Evolutionary conservation across 2,888 invertebrate genomes (phyloP), one percentile per base, ranked within the genome.

Genomic region (Sinopyrophorus schimmeli): DNA sequence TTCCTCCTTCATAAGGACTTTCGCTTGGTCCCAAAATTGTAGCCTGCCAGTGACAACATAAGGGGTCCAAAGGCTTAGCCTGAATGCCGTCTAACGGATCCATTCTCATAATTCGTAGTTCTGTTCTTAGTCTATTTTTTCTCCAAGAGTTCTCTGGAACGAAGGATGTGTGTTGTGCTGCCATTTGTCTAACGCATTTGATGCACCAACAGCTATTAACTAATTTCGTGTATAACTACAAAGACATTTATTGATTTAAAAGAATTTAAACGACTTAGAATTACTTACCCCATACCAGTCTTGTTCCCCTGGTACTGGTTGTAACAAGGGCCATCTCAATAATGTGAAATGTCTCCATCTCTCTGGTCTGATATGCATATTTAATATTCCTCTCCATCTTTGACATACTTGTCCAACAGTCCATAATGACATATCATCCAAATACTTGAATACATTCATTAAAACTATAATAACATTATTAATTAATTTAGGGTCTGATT

Each of bases 41-140:
- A 1, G 95, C 95, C 74, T 94, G 92, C 95, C 95, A 96, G 73
- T 94, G 92, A 66, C 87, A 89, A 64, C 86, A 87, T 72, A 84
- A 81, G 52, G 80, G 76, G 74, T 92, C 92, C 32, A 92, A 74
- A 0, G 92, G 91, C 7, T 82, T 80, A 1, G 91, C 92, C 64
- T 87, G 83, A 46, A 92, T 91, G 1, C 92, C 92, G 66, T 92
- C 91, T 0, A 90, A 89, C 2, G 91, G 91, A 68, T 92, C 91
- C 53, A 80, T 81, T 57, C 83, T 78, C 60, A 87, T 68, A 71
- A 81, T 80, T 77, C 74, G 63, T 12, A 91, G 78, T 73, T 94
- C 94, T 56, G 83, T 88, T 15, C 86, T 76, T 17, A 95, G 74
- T 15, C 93, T 77, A 65, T 90, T 86, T 59, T 86, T 80, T 18